Evolutionary conservation across 2,888 invertebrate species (phyloP), one percentile per base, ranked within the genome.

Genomic region (Nephrotoma guestfalica): DNA sequence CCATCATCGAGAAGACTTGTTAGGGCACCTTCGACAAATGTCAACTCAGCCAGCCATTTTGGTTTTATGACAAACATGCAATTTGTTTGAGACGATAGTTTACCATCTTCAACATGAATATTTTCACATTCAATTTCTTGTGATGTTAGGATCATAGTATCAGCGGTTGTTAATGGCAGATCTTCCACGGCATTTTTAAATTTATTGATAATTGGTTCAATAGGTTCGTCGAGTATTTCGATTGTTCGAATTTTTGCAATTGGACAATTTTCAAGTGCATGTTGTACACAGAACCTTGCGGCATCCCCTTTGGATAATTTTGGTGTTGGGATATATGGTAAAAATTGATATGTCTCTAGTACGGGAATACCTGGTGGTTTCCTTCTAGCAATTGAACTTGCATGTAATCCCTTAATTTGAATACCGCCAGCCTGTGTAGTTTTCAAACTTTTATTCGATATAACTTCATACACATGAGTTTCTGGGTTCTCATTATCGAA

Each of bases 371-470:
- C 94, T 41, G 95, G 93, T 18, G 94, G 94, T 87, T 94, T 92
- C 85, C 94, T 93, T 88, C 94, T 93, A 0, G 95, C 93, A 71
- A 97, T 96, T 0, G 95, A 93, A 87, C 94, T 95, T 0, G 96
- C 96, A 88, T 95, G 94, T 0, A 97, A 92, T 4, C 96, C 97
- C 86, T 94, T 93, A 6, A 97, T 92, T 91, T 96, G 95, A 0
- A 97, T 94, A 87, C 96, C 96, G 85, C 96, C 96, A 87, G 95
- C 93, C 88, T 94, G 93, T 87, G 92, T 88, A 6, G 89, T 89
- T 86, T 90, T 89, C n/a, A 88, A 88, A 41, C 90, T 89, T 6
- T 87, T 88, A 88, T 90, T 90, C 0, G 90, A 88, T 86, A 89
- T 89, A 1, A 91, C 91, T 43, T 91, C 90, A 42, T 90, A 90